Evolutionary conservation across 30 jellyfish, hydroid and myxozoan genomes (phyloP).

Genomic region (Nemopilema nomurai): DNA sequence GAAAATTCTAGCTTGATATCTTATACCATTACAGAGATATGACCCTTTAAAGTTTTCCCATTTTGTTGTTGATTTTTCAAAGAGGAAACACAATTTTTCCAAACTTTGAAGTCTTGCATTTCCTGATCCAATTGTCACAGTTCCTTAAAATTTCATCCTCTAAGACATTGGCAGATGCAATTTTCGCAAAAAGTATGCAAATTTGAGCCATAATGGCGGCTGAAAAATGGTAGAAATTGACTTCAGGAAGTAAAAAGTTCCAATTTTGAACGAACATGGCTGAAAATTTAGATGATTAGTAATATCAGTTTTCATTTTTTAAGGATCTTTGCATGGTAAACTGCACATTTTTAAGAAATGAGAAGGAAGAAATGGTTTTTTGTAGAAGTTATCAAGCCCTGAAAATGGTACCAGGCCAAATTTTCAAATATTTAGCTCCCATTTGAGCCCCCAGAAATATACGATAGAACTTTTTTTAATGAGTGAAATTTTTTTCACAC

Average conservation of each 20-base stretch:
- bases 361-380: too few relatives aligned
- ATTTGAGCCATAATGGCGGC: slow-evolving; percentile 14
- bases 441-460: slow-evolving; percentile 2
- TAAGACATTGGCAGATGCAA: not conserved
- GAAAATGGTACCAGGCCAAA: not conserved
- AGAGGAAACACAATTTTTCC: not conserved
- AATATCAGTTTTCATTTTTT: not conserved
- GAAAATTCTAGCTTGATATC: slow-evolving; percentile 20
- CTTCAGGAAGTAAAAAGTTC: too few relatives aligned
- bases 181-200: not conserved
- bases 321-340: slow-evolving; percentile 3
- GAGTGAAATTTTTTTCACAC: too few relatives aligned
- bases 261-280: not conserved
- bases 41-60: not conserved
- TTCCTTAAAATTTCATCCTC: slow-evolving; percentile 3
- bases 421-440: not conserved
- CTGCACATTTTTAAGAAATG: too few relatives aligned
- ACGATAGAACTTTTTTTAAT: too few relatives aligned
- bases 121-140: not conserved
- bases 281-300: not conserved
- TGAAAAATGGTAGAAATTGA: too few relatives aligned
- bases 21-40: slow-evolving; percentile 10
- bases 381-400: too few relatives aligned
- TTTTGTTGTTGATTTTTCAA: too few relatives aligned
- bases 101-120: not conserved